Evolutionary conservation across 2,888 invertebrate genomes (phyloP), one percentile per base, ranked within the genome.

Genomic region (Hypsopygia costalis): DNA sequence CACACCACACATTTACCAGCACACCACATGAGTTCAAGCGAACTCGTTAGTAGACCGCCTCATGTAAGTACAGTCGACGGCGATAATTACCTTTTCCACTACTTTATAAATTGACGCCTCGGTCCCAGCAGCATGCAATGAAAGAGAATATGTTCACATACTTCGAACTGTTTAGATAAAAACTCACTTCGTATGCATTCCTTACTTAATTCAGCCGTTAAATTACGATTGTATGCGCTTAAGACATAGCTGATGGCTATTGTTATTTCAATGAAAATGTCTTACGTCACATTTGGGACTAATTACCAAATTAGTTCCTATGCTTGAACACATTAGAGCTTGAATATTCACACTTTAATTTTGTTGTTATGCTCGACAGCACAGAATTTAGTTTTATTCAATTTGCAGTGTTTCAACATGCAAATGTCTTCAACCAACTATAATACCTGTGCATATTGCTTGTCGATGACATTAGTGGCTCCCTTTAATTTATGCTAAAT

Each of bases 1-100:
- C 28, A 33, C 5, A 28, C 34, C 40, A 12, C 34, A 40, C 46
- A 57, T 55, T 58, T 61, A 56, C 51, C n/a, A n/a, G n/a, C n/a
- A n/a, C n/a, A n/a, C n/a, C 56, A 50, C 62, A 52, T 49, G 58
- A 57, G 58, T 60, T 63, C 56, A 62, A 63, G 64, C 46, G 52
- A 69, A 68, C 71, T 75, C 69, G 66, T 73, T 62, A 68, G 65
- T 57, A 58, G 52, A 55, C 52, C 55, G 52, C 52, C 60, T 64
- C 54, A 58, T 60, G 64, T 68, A 66, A 52, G 51, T 58, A 52
- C 49, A 60, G 47, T 53, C 52, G 42, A 58, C 68, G 66, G 64
- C 70, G 71, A 73, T 79, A 71, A 82, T 74, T 65, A 60, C 68
- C 63, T 4, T 11, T 11, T 11, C 31, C 31, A 11, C n/a, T 25